These are phyloP conservation scores for Cerceris rybyensis DNA, from an alignment of 2,888 invertebrate genomes.

Conservation along the genomic window DNA sequence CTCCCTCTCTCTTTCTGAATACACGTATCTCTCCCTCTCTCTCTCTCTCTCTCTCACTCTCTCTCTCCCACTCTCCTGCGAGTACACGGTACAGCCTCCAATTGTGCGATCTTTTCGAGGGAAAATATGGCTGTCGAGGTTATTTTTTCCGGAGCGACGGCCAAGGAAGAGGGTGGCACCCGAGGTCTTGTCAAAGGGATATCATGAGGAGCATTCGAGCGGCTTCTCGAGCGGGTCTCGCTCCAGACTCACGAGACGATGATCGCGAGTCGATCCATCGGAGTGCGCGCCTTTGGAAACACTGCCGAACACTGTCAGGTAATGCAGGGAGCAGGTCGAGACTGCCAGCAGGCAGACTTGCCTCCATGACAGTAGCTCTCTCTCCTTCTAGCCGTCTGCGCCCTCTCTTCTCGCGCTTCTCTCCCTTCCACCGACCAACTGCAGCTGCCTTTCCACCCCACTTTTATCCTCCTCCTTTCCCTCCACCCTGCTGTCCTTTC, in stretches of 20 bases:
- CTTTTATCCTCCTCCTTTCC: slow-evolving; percentile 22
- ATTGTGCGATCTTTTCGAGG: not conserved
- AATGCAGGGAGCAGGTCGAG: slow-evolving; percentile 65
- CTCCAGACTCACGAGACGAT: slow-evolving; percentile 33
- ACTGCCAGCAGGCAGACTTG: slow-evolving; percentile 69
- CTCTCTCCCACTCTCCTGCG: not conserved
- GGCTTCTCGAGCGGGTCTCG: slow-evolving; percentile 21
- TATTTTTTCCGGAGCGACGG: not conserved
- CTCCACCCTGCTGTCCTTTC: not conserved
- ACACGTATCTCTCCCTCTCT: slow-evolving; percentile 3
- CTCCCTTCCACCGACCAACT: slow-evolving; percentile 38
- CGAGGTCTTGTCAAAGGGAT: not conserved
- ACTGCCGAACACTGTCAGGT: slow-evolving; percentile 68
- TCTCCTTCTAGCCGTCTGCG: slow-evolving; percentile 32
- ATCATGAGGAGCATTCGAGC: slow-evolving; percentile 16
- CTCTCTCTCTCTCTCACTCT: not conserved
- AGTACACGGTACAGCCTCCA: slow-evolving; percentile 1
- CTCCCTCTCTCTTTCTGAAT: slow-evolving; percentile 9
- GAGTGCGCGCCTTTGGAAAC: slow-evolving; percentile 72
- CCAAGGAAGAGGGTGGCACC: no score
- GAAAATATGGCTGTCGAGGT: not conserved
- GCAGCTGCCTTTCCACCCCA: slow-evolving; percentile 54
- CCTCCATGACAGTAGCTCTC: slow-evolving; percentile 62
- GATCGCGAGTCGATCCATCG: slow-evolving; percentile 67
- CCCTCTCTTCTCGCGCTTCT: slow-evolving; percentile 25